Base-by-base conservation (phyloP, 2,888 invertebrate species). In the Hemistola chrysoprasaria region DNA sequence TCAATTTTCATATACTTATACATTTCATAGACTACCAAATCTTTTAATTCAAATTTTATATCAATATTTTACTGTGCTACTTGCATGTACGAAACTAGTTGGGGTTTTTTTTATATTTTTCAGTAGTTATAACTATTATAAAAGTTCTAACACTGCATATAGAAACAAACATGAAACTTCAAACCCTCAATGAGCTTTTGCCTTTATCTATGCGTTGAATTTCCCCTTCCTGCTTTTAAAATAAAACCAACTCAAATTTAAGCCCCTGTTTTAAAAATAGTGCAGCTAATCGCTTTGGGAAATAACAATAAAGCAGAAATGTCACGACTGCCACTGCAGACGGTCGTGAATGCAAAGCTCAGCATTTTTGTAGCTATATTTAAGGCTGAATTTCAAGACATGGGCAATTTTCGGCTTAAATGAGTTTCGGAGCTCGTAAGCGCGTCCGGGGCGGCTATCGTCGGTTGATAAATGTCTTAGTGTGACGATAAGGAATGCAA, bases 171-270 rank as follows among this genome's bases (percentile, higher is more conserved):
- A n/a, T n/a, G n/a, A 33, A 38, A 50, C 20, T 32, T 16, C 33
- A 33, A 34, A 27, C 33, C 26, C 21, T 27, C 53, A 46, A 60
- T 62, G 64, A 66, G 63, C 59, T 60, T 63, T 60, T 59, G 44
- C 63, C 70, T 71, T 70, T 69, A 74, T 78, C 74, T 78, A 77
- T 74, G 72, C 69, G 55, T 71, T 72, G 69, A 73, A 73, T 74
- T 76, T 75, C 79, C 80, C 79, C 79, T 78, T 82, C 80, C 79
- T 74, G 71, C 58, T 77, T 78, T 78, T 66, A 80, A 84, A 84
- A 82, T 80, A 79, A 71, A 71, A 65, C 57, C 57, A 62, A 73
- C 71, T 75, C 75, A 77, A 78, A 74, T 80, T 78, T 64, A 61
- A 80, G 78, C 75, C 64, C 62, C 60, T 58, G 57, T 70, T 63